phyloP scores from a whole-genome alignment of 2,888 invertebrate genomes.

The Ferdinandea cuprea region DNA sequence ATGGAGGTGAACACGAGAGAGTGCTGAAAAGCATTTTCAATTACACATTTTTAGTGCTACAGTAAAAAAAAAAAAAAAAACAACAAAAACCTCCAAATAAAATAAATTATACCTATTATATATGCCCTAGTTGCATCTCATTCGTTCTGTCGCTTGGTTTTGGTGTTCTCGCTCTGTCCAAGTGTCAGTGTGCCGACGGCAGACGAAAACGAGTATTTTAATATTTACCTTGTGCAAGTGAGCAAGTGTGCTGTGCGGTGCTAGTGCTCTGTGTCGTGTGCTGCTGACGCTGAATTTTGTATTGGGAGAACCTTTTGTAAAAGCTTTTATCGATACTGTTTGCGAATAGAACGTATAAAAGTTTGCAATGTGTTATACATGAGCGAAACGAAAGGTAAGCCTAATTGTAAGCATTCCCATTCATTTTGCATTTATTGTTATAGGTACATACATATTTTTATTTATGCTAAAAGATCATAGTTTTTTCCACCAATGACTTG shows the following conservation, averaged over 20 bases:
- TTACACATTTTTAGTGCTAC: conserved; percentile 56
- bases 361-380: conserved; percentile 66
- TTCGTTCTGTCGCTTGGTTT: conserved; percentile 53
- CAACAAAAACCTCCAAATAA: conserved; percentile 54
- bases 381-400: no score
- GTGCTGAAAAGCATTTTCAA: conserved; percentile 55
- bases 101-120: conserved; percentile 58
- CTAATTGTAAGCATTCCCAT: conserved; percentile 56
- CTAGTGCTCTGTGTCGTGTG: neutral
- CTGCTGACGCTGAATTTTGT: conserved; percentile 26
- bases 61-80: conserved; percentile 27
- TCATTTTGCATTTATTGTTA: conserved; percentile 32
- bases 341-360: conserved; percentile 56
- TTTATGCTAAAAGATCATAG: conserved; percentile 36
- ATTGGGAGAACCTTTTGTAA: conserved; percentile 55
- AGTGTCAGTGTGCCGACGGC: conserved; percentile 70
- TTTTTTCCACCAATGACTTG: conserved; percentile 45
- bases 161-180: conserved; percentile 61
- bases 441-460: neutral
- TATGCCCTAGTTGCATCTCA: conserved; percentile 57
- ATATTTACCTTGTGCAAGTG: conserved; percentile 74
- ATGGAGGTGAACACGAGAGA: conserved; percentile 30
- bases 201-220: conserved; percentile 72
- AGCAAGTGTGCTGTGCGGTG: conserved; percentile 67
- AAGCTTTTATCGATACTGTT: conserved; percentile 63